Evolutionary conservation across 2,113 vertebrate genomes (phyloP).

Genomic region (Pituophis catenifer): DNA sequence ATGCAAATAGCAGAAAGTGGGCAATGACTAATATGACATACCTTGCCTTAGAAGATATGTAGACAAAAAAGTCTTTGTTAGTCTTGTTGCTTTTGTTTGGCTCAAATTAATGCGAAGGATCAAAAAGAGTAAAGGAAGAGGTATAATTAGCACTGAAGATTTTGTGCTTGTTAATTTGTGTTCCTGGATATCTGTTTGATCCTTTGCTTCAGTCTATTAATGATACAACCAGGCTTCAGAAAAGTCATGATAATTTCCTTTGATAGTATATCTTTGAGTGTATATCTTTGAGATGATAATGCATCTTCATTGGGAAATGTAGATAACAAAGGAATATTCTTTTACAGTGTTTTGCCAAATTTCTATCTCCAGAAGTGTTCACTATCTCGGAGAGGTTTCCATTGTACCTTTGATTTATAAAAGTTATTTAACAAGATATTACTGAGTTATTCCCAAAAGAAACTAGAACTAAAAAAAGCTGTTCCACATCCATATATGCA

Average conservation of each 20-base stretch:
- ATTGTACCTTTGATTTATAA: not conserved
- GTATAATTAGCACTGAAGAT: not conserved
- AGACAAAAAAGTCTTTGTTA: not conserved
- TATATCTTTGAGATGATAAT: not conserved
- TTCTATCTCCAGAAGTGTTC: not conserved
- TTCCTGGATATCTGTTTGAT: not conserved
- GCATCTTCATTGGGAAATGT: not conserved
- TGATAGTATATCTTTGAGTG: not conserved
- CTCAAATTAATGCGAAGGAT: not conserved
- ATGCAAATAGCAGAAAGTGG: not conserved
- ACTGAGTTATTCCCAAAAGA: not conserved
- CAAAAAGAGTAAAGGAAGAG: not conserved
- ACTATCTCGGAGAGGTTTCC: not conserved
- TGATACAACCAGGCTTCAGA: not conserved
- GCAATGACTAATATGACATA: not conserved
- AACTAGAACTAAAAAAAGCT: not conserved
- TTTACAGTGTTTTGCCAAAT: not conserved
- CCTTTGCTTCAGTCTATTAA: not conserved
- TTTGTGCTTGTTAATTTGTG: not conserved
- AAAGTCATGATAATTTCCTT: not conserved
- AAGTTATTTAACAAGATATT: not conserved
- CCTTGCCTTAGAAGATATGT: not conserved
- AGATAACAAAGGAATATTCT: not conserved
- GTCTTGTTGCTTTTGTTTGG: not conserved
- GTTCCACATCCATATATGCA: not conserved